Conservation (phyloP, 2,797 vertebrate genomes). For the Steatocranus sp. region DNA sequence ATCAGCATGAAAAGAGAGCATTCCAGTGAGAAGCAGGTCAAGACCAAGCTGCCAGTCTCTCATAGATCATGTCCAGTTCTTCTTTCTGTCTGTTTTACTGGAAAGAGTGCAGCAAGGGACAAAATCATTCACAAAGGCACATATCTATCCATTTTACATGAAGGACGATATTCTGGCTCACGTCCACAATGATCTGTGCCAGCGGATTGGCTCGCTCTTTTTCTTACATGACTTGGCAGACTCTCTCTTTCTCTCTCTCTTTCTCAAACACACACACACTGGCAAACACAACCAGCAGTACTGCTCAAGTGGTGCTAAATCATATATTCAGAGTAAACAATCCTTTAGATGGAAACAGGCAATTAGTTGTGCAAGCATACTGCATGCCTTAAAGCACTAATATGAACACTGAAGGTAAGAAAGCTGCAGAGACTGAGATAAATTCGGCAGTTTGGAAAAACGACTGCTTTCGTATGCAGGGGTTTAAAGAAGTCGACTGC, state of each 20-base stretch:
- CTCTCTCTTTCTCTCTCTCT: background rate
- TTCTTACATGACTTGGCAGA: background rate
- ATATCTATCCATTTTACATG: background rate
- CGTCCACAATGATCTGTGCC: background rate
- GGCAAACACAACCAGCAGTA: background rate
- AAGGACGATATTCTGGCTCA: constrained; percentile 9
- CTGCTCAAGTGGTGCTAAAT: background rate
- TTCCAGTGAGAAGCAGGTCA: background rate
- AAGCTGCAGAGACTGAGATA: background rate
- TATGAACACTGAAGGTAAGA: background rate
- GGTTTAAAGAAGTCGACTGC: background rate
- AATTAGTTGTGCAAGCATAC: background rate
- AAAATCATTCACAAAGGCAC: background rate
- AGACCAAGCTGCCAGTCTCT: background rate
- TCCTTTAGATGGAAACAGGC: background rate
- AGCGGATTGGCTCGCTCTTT: constrained; percentile 8
- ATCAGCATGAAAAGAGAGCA: background rate
- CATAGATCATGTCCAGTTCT: background rate
- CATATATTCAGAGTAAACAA: background rate
- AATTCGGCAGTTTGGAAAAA: background rate
- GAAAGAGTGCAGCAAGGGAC: background rate
- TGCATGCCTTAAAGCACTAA: background rate
- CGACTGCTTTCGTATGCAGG: background rate
- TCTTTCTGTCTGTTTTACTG: constrained; percentile 10
- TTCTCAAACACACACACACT: background rate